Evolutionary conservation across 2,888 invertebrate genomes (phyloP), one percentile per base, ranked within the genome.

Genomic region (Thelaira solivaga): DNA sequence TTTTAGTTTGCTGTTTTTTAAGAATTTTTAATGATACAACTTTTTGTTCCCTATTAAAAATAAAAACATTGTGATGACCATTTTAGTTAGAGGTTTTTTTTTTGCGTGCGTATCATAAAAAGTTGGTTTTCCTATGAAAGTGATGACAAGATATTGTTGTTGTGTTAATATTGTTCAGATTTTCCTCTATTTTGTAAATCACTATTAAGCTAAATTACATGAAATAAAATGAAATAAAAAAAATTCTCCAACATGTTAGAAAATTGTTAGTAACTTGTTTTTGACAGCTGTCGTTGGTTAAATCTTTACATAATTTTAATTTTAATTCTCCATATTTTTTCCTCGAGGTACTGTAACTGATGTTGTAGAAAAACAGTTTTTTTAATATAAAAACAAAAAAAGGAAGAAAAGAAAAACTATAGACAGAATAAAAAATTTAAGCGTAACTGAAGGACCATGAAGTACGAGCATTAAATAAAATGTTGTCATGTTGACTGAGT

Each of bases 211-310:
- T 20, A 18, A 53, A 45, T 53, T 22, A 11, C 24, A 20, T 16
- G 2, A 24, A 4, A n/a, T 2, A 8, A 57, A 16, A 22, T 22
- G 10, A 16, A 24, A 20, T 11, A 51, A n/a, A 16, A 34, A 57
- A 75, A 76, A 76, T 39, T 65, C 68, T 77, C 49, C 11, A 62
- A 73, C 73, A 72, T 73, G 77, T 78, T 74, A 65, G 74, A 71
- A 74, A 57, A 65, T 74, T 78, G 78, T 78, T 78, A 65, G 53
- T 71, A 74, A 78, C 78, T 74, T 78, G 78, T 53, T 78, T 74
- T 34, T 78, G 78, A 78, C 78, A 78, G 78, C 78, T 74, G 78
- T 74, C 78, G 59, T 43, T 64, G 74, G 47, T 45, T 59, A 78
- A 74, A 67, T 78, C 78, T 73, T 69, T 68, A 71, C 64, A 43